Conservation (phyloP, 2,888 invertebrate species). For the Galeopsomyia nigrocyanea region DNA sequence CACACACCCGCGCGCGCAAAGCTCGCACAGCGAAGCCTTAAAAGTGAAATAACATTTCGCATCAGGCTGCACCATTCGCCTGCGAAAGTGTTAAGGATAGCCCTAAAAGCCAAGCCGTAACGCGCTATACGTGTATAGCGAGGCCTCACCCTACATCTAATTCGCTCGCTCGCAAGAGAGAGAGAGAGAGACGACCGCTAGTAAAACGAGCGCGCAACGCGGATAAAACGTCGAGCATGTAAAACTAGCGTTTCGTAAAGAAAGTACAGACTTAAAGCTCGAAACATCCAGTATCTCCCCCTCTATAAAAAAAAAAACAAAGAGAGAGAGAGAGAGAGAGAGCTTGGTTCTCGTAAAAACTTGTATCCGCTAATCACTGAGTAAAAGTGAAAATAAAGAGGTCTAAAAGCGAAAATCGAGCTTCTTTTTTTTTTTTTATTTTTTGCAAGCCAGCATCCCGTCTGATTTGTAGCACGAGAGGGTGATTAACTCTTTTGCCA, state of each 20-base stretch:
- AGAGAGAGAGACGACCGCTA: neutral
- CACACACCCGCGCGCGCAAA: too few relatives aligned
- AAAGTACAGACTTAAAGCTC: too few relatives aligned
- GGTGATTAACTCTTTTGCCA: conserved; percentile 55
- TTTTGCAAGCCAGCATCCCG: conserved; percentile 19
- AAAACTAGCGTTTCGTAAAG: too few relatives aligned
- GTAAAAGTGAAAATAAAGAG: neutral
- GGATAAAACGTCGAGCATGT: too few relatives aligned
- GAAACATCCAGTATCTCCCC: conserved; percentile 1
- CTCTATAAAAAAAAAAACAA: conserved; percentile 26
- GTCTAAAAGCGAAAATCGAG: conserved; percentile 13
- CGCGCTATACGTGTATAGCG: conserved; percentile 2
- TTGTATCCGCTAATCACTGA: conserved; percentile 40
- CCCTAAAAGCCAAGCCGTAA: conserved; percentile 3
- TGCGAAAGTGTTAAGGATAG: too few relatives aligned
- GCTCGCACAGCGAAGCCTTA: too few relatives aligned
- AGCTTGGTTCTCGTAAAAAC: conserved; percentile 34
- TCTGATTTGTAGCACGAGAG: conserved; percentile 45
- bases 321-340: conserved; percentile 1
- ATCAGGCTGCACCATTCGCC: too few relatives aligned
- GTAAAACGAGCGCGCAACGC: too few relatives aligned
- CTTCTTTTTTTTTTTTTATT: neutral
- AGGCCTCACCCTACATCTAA: conserved; percentile 34
- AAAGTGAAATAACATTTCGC: too few relatives aligned
- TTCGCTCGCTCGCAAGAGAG: conserved; percentile 16